Base-by-base conservation (phyloP, 2,888 invertebrate genomes). In the Apomyelois bistriatella region DNA sequence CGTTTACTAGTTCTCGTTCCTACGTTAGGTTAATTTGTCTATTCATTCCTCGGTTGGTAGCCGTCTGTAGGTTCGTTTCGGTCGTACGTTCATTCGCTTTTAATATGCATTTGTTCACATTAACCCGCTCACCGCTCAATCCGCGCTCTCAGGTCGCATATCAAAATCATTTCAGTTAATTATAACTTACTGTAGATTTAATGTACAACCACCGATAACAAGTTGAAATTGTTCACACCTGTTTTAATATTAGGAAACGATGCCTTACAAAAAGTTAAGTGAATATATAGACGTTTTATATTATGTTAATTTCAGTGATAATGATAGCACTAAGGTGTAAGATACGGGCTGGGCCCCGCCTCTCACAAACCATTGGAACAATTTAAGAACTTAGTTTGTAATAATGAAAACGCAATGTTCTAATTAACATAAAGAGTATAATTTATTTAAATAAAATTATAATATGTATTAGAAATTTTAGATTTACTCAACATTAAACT, bases 391-490 rank as follows among this genome's bases (percentile, higher is more conserved):
- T 89, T 89, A 89, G 89, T 89, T 88, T 87, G 85, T 89, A 89
- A 90, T 86, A 68, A 78, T 82, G 74, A 82, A 83, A 72, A 80
- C 87, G 89, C 89, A 89, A 88, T 89, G 79, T 79, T 86, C 82
- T 86, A 85, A 85, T 79, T 85, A 88, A 85, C 79, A 82, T 87
- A 88, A 89, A 86, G 83, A 84, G 74, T 84, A 88, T 89, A 89
- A 88, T 89, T 89, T 89, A 89, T 89, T 90, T 85, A 87, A 86
- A 83, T 76, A 78, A 86, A 87, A 80, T 74, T 83, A 85, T 81
- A 74, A 85, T 88, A 88, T 89, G 87, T 89, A 90, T 87, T 88
- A 88, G 89, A 88, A 88, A 85, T 86, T 89, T 89, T 90, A 90
- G 90, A 90, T 89, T 90, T 87, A 89, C 87, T 85, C 85, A 84